Conservation (phyloP, 2,888 invertebrate species). For the Papilio elwesi region DNA sequence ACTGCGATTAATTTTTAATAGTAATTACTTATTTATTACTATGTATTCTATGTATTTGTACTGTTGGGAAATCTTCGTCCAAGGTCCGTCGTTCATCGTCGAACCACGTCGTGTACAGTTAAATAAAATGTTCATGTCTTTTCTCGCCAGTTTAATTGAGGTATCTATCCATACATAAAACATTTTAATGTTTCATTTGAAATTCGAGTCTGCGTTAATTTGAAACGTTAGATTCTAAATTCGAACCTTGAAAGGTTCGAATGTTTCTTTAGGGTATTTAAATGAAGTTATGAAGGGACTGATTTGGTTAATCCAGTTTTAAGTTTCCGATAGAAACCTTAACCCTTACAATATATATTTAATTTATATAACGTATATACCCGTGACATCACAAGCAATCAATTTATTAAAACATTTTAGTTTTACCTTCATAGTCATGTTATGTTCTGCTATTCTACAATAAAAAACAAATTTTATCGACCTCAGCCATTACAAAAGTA, state of each 20-base stretch:
- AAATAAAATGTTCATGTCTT: too few relatives aligned
- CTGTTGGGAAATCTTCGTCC: too few relatives aligned
- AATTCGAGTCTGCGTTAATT: not conserved
- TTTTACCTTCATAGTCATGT: too few relatives aligned
- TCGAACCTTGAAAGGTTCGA: slow-evolving; percentile 6
- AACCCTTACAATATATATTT: slow-evolving; percentile 12
- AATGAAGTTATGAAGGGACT: slow-evolving; percentile 11
- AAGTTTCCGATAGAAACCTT: slow-evolving; percentile 5
- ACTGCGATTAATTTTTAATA: not conserved
- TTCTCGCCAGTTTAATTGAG: too few relatives aligned
- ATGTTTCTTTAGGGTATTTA: slow-evolving; percentile 8
- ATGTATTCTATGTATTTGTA: not conserved
- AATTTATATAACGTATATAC: not conserved
- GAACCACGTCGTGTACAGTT: too few relatives aligned
- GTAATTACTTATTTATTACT: not conserved
- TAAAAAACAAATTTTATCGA: not conserved
- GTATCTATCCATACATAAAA: too few relatives aligned
- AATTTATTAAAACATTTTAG: not conserved
- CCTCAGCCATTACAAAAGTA: too few relatives aligned
- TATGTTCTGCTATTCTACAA: too few relatives aligned
- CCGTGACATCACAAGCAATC: not conserved
- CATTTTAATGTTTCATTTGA: not conserved
- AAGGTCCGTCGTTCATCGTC: too few relatives aligned
- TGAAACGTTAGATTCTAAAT: not conserved
- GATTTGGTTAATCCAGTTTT: slow-evolving; percentile 17